A percentile compares a stretch with the other conserved stretches of the same genome.
Evolutionary conservation across 1,140 invertebrate species (phyloP).

Genomic region (Marisa cornuarietis): DNA sequence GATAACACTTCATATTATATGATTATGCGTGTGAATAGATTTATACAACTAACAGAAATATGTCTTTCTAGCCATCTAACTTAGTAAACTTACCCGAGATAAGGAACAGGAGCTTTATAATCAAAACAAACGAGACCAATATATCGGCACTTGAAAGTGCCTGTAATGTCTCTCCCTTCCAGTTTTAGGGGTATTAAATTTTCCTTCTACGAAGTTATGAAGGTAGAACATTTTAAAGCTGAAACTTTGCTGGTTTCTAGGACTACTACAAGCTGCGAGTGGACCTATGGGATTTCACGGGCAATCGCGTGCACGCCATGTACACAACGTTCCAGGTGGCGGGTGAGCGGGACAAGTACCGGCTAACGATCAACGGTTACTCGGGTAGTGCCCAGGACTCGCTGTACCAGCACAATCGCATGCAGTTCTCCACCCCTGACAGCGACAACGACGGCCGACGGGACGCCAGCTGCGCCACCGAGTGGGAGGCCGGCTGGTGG

Average conservation of each 20-base stretch:
- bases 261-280: slow-evolving; percentile 73
- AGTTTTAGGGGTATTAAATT: no score
- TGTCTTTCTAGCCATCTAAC: no score
- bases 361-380: slow-evolving; percentile 73
- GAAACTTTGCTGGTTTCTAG: background rate
- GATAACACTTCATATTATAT: no score
- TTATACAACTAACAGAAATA: no score
- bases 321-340: slow-evolving; percentile 78
- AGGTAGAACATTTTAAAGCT: no score
- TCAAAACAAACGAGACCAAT: no score
- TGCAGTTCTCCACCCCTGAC: slow-evolving; percentile 78
- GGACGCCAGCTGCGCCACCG: slow-evolving; percentile 76
- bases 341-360: slow-evolving; percentile 74
- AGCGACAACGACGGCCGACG: slow-evolving; percentile 77
- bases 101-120: no score
- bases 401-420: slow-evolving; percentile 76
- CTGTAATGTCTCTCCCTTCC: no score
- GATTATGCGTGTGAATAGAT: no score
- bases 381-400: slow-evolving; percentile 70
- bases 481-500: slow-evolving; percentile 69
- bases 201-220: no score
- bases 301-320: slow-evolving; percentile 69
- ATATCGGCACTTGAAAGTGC: no score
- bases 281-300: slow-evolving; percentile 75
- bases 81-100: no score